Evolutionary conservation across 2,113 vertebrate species (phyloP), one percentile per base, ranked within the genome.

Genomic region (Benitochromis conjunctus): DNA sequence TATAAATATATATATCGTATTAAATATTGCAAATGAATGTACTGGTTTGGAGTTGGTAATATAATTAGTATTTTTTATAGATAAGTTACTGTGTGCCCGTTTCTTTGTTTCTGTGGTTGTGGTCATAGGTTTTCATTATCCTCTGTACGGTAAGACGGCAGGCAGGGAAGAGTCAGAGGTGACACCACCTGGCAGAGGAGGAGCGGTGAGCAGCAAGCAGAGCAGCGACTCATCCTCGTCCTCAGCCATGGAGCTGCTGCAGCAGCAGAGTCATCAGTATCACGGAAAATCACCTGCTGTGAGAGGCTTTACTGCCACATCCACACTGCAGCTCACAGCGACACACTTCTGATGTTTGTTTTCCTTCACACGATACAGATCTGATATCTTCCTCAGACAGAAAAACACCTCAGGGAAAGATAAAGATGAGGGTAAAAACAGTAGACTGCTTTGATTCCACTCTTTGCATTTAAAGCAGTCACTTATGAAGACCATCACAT

Each of bases 111-210:
- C 4, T 80, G 64, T 86, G 43, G 77, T 26, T 71, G 13, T 83
- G 0, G 60, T 7, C 58, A 18, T 81, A 96, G 99, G 98, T 94
- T 99, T 98, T 96, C 98, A 99, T 96, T 99, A 99, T 94, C 98
- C 98, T 86, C 96, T 99, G 91, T 99, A 99, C 86, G 98, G 99
- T 85, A 99, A 99, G 96, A 98, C 99, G 26, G 98, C 98, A 26
- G 98, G 98, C 88, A 97, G 98, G 95, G 99, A 99, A 93, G 99
- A 99, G 88, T 93, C 97, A 0, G 98, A 99, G 90, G 98, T 97
- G 91, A 97, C 97, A 90, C 97, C 94, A 60, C 97, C 97, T 80
- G 96, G 97, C 88, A 96, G 97, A 0, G 97, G 95, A 88, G 97
- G 97, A 0, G 97, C 91, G 66, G 96, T 97, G 90, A 96, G 92